Percentiles rank a stretch among this genome's conserved stretches.
phyloP scores from a whole-genome alignment of 2,113 vertebrate species.

The Calyptomena viridis region DNA sequence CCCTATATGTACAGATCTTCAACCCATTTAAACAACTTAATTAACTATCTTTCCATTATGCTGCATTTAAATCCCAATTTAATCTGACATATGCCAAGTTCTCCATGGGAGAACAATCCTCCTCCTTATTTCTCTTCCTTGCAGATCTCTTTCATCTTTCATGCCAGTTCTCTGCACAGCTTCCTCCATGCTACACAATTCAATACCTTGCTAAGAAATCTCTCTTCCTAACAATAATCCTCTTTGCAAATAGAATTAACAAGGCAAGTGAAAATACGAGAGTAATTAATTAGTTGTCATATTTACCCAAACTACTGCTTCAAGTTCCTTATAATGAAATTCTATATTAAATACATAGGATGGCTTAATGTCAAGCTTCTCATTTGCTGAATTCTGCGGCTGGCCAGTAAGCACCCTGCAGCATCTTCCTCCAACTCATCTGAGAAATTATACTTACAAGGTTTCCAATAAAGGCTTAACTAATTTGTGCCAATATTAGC shows the following conservation, averaged over 20 bases:
- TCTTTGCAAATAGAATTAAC: neutral
- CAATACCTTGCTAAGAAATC: neutral
- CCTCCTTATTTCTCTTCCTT: neutral
- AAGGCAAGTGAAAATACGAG: neutral
- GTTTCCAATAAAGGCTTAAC: neutral
- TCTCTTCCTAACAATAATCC: neutral
- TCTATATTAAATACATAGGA: neutral
- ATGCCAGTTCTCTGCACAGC: neutral
- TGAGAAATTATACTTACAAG: neutral
- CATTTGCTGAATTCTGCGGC: neutral
- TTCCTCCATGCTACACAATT: neutral
- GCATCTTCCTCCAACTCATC: neutral
- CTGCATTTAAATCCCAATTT: neutral
- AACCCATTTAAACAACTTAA: neutral
- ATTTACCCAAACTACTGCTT: neutral
- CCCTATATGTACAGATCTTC: neutral
- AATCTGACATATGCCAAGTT: neutral
- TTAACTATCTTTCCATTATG: neutral
- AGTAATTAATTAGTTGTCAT: neutral
- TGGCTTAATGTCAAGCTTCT: neutral
- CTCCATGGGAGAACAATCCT: neutral
- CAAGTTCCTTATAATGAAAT: neutral
- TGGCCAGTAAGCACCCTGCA: neutral
- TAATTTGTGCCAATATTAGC: neutral
- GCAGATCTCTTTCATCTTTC: neutral